Base-by-base conservation (phyloP, 2,797 vertebrate species). In the Sus cebifrons region DNA sequence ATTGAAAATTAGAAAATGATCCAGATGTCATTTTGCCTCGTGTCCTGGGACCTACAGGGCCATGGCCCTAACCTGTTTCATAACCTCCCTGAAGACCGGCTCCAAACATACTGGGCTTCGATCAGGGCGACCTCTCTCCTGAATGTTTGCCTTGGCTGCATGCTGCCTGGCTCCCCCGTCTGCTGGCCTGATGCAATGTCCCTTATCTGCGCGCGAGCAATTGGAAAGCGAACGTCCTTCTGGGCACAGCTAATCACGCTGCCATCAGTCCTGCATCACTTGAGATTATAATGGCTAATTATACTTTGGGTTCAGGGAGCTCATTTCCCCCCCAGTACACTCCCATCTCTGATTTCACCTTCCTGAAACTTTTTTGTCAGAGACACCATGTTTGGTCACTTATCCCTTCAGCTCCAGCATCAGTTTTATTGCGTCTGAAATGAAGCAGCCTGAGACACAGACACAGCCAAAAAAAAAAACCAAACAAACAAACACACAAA, bases 41-140 rank as follows among this genome's bases (percentile, higher is more conserved):
- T 21, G 18, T 23, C 74, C n/a, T 29, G 40, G 78, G 49, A 73
- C 36, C 36, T 78, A 32, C 0, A 1, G 7, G 54, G 17, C 16
- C 16, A 0, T 18, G 23, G 18, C 49, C 94, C 67, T 3, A 27
- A 27, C 32, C 89, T 68, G 77, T 60, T 87, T 62, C 25, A 0
- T 68, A 73, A 86, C 40, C 62, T 65, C 71, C 65, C 18, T 0
- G 9, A 56, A 60, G 49, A 27, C 13, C 2, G 0, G 29, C 27
- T 92, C 95, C 94, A 89, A 92, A 86, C 60, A 96, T 81, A 93
- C n/a, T 68, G 84, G 93, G 60, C 44, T 92, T 95, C 56, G 64
- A 93, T 65, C 86, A 83, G 90, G 83, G 96, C 86, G 94, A 94
- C 91, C 91, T 97, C 62, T 27, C 82, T 85, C 44, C n/a, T 5